These are phyloP conservation scores for Acheta domesticus DNA, from an alignment of 2,888 invertebrate genomes.

Conservation along the genomic window DNA sequence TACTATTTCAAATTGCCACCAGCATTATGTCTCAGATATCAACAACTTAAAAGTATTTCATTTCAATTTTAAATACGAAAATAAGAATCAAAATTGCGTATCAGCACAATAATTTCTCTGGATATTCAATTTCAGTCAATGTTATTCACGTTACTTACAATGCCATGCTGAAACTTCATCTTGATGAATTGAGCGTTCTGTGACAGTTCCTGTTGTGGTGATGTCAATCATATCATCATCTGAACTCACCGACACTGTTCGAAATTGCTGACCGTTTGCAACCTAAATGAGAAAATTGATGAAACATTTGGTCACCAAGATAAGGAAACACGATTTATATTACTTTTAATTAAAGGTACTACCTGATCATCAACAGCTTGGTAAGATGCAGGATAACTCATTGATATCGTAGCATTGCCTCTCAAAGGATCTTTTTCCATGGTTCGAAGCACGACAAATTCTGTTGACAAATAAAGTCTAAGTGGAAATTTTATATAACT, in stretches of 20 bases:
- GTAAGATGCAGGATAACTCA: slow-evolving; percentile 55
- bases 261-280: slow-evolving; percentile 36
- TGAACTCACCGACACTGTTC: slow-evolving; percentile 47
- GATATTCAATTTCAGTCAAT: no score
- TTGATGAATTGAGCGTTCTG: slow-evolving; percentile 42
- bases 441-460: slow-evolving; percentile 39
- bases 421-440: slow-evolving; percentile 73
- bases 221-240: slow-evolving; percentile 69
- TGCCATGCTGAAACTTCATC: slow-evolving; percentile 37
- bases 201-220: slow-evolving; percentile 52
- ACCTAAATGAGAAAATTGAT: background rate
- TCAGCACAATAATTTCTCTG: no score
- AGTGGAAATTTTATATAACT: slow-evolving; percentile 9
- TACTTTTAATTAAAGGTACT: slow-evolving; percentile 38
- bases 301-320: no score
- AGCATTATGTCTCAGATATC: no score
- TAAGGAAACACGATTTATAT: no score
- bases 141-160: slow-evolving; percentile 33
- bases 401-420: slow-evolving; percentile 53
- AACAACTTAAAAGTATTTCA: no score
- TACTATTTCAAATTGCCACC: no score
- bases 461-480: slow-evolving; percentile 28
- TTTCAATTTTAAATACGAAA: no score
- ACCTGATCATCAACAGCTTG: slow-evolving; percentile 62
- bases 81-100: no score